Percentiles rank a stretch among this genome's conserved stretches.
Conservation (phyloP, 2,888 invertebrate species). For the Laspeyria flexula region DNA sequence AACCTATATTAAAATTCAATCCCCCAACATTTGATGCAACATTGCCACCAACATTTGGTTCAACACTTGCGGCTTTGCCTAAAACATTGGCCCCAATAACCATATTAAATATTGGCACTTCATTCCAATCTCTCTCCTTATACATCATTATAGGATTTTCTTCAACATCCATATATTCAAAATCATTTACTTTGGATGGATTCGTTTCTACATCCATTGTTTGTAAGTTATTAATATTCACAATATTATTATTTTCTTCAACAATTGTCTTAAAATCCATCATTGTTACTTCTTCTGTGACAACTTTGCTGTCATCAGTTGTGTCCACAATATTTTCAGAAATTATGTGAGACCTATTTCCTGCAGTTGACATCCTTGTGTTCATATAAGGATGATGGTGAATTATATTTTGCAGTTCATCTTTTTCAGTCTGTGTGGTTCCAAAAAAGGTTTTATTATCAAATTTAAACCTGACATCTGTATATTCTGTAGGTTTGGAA, state of each 20-base stretch:
- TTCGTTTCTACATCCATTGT: slow-evolving; percentile 28
- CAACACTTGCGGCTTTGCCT: not conserved
- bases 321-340: not conserved
- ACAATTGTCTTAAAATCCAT: slow-evolving; percentile 2
- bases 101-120: not conserved
- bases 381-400: too few species aligned
- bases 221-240: slow-evolving; percentile 7
- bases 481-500: slow-evolving; percentile 20
- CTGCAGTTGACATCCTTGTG: too few species aligned
- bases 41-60: not conserved
- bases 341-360: too few species aligned
- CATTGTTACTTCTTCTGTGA: slow-evolving; percentile 5
- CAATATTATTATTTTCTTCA: slow-evolving; percentile 10
- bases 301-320: not conserved
- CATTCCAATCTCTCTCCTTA: not conserved
- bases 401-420: not conserved
- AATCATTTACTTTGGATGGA: not conserved
- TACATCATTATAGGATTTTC: slow-evolving; percentile 17
- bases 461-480: slow-evolving; percentile 32
- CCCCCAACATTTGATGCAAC: not conserved
- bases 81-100: not conserved
- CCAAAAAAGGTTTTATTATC: slow-evolving; percentile 19
- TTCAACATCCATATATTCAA: slow-evolving; percentile 53
- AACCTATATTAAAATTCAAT: slow-evolving; percentile 56
- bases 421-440: not conserved